These are phyloP conservation scores for Agelaius tricolor DNA, from an alignment of 2,113 vertebrate species.

Conservation along the genomic window DNA sequence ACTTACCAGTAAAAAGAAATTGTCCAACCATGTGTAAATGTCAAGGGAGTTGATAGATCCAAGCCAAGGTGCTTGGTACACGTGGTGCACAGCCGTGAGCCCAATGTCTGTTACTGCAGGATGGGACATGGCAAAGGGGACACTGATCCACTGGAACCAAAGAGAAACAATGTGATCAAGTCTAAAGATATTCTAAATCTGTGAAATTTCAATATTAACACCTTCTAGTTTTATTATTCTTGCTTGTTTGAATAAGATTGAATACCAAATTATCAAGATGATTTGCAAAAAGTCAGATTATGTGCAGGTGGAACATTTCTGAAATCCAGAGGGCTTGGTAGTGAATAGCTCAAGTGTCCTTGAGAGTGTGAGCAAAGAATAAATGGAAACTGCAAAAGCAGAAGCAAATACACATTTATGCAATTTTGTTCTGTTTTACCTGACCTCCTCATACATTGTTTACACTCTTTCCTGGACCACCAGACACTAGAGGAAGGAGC, in stretches of 20 bases:
- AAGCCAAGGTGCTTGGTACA: constrained; percentile 91
- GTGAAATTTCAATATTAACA: neutral
- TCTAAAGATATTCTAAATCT: neutral
- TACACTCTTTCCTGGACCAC: neutral
- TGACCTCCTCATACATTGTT: neutral
- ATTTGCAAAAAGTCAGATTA: neutral
- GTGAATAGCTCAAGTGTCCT: neutral
- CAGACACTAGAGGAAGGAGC: neutral
- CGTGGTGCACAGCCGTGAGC: constrained; percentile 81
- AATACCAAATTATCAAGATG: neutral
- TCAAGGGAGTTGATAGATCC: constrained; percentile 83
- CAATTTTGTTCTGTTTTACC: neutral
- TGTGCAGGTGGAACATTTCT: neutral
- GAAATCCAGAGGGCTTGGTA: neutral
- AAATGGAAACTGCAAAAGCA: neutral
- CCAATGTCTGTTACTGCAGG: constrained; percentile 91
- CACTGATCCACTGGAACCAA: constrained; percentile 90
- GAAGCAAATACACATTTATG: neutral
- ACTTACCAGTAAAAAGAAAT: constrained; percentile 91
- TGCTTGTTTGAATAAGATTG: neutral
- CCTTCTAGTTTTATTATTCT: neutral
- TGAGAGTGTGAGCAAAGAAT: neutral
- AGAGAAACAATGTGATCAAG: constrained; percentile 5
- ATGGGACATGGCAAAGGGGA: constrained; percentile 91
- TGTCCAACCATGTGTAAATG: constrained; percentile 90